A percentile compares a stretch with the other conserved stretches of the same genome.
Evolutionary conservation across 2,797 vertebrate genomes (phyloP).

Genomic region (Gymnodraco acuticeps): DNA sequence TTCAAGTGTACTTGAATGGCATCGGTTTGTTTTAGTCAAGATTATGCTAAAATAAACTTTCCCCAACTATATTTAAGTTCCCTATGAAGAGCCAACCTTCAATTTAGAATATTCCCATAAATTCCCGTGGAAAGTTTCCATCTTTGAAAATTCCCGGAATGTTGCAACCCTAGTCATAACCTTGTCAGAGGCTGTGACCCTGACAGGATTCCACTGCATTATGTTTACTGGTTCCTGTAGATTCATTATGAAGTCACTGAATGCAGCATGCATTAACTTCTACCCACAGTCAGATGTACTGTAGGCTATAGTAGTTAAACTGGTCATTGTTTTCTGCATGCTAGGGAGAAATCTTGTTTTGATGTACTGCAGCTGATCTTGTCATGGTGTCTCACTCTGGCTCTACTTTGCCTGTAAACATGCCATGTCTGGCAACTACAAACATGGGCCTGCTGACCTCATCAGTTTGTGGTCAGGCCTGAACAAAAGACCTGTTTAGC

Average conservation of each 20-base stretch:
- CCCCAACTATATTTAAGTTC: too few relatives aligned
- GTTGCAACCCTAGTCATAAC: constrained; percentile 28
- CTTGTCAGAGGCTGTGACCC: constrained; percentile 34
- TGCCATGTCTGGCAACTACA: constrained; percentile 44
- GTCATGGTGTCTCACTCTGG: constrained; percentile 17
- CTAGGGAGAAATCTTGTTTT: not conserved
- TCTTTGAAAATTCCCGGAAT: too few relatives aligned
- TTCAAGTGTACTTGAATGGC: too few relatives aligned
- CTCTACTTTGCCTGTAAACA: constrained; percentile 50
- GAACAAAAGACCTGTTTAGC: constrained; percentile 72
- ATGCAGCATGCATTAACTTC: not conserved
- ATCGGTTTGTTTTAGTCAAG: too few relatives aligned
- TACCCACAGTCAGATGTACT: not conserved
- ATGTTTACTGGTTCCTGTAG: constrained; percentile 16
- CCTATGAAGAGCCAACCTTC: too few relatives aligned
- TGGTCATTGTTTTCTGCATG: constrained; percentile 1
- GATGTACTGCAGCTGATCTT: constrained; percentile 21
- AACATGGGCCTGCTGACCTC: constrained; percentile 68
- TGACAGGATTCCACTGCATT: constrained; percentile 22
- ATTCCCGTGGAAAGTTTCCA: too few relatives aligned
- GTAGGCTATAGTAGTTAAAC: not conserved
- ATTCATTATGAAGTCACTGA: constrained; percentile 12
- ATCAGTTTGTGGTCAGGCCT: constrained; percentile 57
- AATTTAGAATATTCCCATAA: too few relatives aligned
- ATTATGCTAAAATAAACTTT: too few relatives aligned